Percentiles rank a stretch among this genome's conserved stretches.
Evolutionary conservation across 1,140 invertebrate genomes (phyloP).

Genomic region (Paracyclopina nana): DNA sequence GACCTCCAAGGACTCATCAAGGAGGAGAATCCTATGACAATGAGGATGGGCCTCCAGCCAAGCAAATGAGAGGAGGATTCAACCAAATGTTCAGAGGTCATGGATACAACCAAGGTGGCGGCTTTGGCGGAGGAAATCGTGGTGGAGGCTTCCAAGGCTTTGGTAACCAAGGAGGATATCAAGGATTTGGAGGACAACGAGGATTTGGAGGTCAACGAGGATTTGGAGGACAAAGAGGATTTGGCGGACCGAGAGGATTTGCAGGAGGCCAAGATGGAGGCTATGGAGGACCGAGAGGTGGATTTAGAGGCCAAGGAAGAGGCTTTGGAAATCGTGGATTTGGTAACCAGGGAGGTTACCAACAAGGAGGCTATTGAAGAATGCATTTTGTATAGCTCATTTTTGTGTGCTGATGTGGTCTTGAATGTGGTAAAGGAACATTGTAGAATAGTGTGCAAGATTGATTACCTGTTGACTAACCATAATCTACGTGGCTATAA

Average conservation of each 20-base stretch:
- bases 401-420: too few relatives aligned
- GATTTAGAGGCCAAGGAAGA: constrained; percentile 15
- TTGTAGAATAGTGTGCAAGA: too few relatives aligned
- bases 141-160: background rate
- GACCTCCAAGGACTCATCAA: background rate
- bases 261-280: constrained; percentile 12
- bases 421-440: too few relatives aligned
- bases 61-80: constrained; percentile 7
- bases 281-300: constrained; percentile 1
- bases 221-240: constrained; percentile 4
- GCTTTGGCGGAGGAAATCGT: constrained; percentile 13
- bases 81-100: constrained; percentile 12
- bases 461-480: too few relatives aligned
- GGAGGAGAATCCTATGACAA: too few relatives aligned
- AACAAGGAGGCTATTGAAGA: too few relatives aligned
- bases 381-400: too few relatives aligned
- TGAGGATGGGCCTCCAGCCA: background rate
- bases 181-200: constrained; percentile 14
- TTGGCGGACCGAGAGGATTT: too few relatives aligned
- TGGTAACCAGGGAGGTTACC: too few relatives aligned
- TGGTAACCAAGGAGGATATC: constrained; percentile 12
- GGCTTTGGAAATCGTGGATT: constrained; percentile 12
- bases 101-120: constrained; percentile 10
- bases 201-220: background rate
- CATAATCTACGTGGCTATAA: too few relatives aligned